Conservation (phyloP, 2,797 vertebrate genomes). For the Melanotaenia trifasciata region DNA sequence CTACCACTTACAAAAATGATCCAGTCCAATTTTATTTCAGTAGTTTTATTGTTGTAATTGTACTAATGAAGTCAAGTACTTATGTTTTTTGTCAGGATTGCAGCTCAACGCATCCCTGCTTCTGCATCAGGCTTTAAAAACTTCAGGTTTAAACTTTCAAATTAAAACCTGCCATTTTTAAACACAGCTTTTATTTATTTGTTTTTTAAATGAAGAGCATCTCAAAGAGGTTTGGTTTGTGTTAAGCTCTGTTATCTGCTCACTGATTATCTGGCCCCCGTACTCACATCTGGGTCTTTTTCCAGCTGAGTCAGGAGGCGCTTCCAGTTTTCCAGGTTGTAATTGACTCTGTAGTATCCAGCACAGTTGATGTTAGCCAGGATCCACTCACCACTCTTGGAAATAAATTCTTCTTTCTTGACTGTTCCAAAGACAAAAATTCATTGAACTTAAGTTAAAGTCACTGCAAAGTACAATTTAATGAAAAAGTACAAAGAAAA, state of each 20-base stretch:
- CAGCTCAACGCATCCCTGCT: background rate
- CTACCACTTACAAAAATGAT: background rate
- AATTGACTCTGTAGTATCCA: conserved; percentile 86
- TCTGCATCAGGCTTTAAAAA: background rate
- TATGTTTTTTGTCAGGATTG: background rate
- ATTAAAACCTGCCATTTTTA: background rate
- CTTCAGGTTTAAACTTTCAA: background rate
- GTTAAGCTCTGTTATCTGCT: background rate
- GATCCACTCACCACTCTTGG: conserved; percentile 73
- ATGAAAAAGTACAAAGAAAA: background rate
- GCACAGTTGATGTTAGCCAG: conserved; percentile 77
- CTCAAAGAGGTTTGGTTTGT: background rate
- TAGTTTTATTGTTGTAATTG: background rate
- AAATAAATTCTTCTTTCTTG: conserved; percentile 10
- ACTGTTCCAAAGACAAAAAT: conserved; percentile 45
- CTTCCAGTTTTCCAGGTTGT: conserved; percentile 82
- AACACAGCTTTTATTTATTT: background rate
- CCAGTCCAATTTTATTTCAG: background rate
- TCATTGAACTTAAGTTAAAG: background rate
- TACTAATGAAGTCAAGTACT: background rate
- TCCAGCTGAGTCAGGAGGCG: conserved; percentile 76
- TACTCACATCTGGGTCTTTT: conserved; percentile 66
- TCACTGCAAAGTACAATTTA: background rate
- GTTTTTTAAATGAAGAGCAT: no score
- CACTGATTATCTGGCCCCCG: background rate